phyloP scores from a whole-genome alignment of 2,888 invertebrate genomes.

The Amphipyra berbera region DNA sequence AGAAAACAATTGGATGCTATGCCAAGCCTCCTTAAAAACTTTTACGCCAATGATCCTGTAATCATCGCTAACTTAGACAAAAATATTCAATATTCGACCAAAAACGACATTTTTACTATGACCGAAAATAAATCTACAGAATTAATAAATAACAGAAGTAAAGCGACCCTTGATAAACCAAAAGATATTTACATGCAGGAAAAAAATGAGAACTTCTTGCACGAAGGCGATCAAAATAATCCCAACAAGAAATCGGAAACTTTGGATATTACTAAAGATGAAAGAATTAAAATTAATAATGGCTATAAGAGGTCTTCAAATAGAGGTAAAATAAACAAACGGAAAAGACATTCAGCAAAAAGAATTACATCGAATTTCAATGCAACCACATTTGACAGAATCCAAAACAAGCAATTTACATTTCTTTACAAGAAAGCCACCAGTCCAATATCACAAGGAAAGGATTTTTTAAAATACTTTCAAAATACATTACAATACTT shows the following conservation, averaged over 20 bases:
- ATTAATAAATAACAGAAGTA: conserved; percentile 23
- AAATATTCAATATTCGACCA: conserved; percentile 30
- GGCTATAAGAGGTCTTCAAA: conserved; percentile 7
- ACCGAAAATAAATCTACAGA: conserved; percentile 52
- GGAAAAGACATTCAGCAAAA: conserved; percentile 5
- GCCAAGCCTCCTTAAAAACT: conserved; percentile 70
- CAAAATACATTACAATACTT: conserved; percentile 72
- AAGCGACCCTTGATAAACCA: neutral
- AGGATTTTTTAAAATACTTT: conserved; percentile 63
- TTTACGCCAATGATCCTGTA: conserved; percentile 64
- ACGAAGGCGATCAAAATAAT: conserved; percentile 47
- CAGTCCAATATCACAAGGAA: conserved; percentile 39
- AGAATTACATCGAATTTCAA: conserved; percentile 21
- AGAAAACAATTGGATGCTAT: conserved; percentile 51
- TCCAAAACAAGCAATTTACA: conserved; percentile 62
- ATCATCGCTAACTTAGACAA: conserved; percentile 58
- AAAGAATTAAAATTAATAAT: conserved; percentile 18
- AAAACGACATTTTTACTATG: conserved; percentile 65
- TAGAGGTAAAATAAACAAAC: conserved; percentile 39
- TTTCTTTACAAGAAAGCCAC: conserved; percentile 62
- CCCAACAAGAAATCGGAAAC: conserved; percentile 36
- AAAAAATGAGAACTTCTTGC: conserved; percentile 10
- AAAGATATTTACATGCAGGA: conserved; percentile 4
- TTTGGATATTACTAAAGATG: conserved; percentile 1
- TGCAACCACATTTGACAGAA: conserved; percentile 42